Conservation (phyloP, 2,113 vertebrate species). For the Nycticorax nycticorax region DNA sequence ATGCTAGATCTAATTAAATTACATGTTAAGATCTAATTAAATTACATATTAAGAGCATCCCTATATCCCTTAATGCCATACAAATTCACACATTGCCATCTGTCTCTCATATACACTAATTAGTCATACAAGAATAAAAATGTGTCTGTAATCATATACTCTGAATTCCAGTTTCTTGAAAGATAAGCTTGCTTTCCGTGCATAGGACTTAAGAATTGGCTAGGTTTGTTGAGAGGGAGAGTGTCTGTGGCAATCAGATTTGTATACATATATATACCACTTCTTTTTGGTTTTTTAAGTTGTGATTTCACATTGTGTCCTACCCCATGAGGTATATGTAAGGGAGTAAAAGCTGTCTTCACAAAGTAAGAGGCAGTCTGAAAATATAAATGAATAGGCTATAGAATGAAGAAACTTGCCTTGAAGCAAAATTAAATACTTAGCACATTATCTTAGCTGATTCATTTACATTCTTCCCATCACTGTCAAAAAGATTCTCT, state of each 20-base stretch:
- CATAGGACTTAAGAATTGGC: background rate
- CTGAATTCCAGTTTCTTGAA: background rate
- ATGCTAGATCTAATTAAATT: background rate
- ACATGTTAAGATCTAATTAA: background rate
- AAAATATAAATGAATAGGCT: background rate
- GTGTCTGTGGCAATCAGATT: background rate
- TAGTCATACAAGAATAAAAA: background rate
- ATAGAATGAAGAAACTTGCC: background rate
- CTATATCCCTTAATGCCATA: background rate
- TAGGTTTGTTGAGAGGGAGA: background rate
- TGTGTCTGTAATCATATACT: background rate
- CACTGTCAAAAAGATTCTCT: background rate
- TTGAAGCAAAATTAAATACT: background rate
- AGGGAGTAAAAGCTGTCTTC: background rate
- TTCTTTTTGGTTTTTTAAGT: background rate
- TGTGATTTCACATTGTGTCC: background rate
- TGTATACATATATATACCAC: background rate
- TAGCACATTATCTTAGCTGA: background rate
- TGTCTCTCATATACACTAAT: background rate
- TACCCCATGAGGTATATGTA: background rate
- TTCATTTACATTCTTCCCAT: background rate
- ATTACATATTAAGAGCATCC: background rate
- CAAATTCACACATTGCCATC: background rate
- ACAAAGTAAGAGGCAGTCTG: background rate
- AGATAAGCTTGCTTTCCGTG: background rate